These are phyloP conservation scores for Euphydryas editha DNA, from an alignment of 2,888 invertebrate genomes.

Conservation along the genomic window DNA sequence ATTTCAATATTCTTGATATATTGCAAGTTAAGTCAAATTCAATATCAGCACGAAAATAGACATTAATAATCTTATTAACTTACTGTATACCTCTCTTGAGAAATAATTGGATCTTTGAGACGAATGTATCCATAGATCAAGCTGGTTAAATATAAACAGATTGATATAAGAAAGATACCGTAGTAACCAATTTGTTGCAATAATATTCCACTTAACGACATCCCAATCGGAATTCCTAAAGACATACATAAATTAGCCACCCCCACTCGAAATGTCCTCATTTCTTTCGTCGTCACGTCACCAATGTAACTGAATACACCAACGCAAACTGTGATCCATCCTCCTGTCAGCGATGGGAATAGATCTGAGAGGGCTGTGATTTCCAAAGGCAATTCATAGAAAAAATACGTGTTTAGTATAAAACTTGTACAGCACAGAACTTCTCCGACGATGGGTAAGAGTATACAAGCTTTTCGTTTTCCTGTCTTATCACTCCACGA, in stretches of 20 bases:
- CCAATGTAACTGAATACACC: constrained; percentile 86
- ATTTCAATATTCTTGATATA: too few species aligned
- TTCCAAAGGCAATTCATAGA: constrained; percentile 83
- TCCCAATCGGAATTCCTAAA: constrained; percentile 84
- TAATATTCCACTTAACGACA: constrained; percentile 82
- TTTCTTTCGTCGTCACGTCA: constrained; percentile 83
- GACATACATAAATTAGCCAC: constrained; percentile 85
- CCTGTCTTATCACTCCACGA: constrained; percentile 86
- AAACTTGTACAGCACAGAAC: constrained; percentile 79
- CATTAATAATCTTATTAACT: constrained; percentile 51
- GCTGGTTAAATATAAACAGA: constrained; percentile 79
- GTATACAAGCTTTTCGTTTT: constrained; percentile 83
- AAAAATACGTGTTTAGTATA: constrained; percentile 83
- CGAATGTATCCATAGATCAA: constrained; percentile 78
- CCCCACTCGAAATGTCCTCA: constrained; percentile 85
- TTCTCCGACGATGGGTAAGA: constrained; percentile 83
- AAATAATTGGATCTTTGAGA: constrained; percentile 73
- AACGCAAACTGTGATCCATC: constrained; percentile 84
- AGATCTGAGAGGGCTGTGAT: constrained; percentile 81
- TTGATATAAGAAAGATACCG: constrained; percentile 78
- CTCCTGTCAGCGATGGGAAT: constrained; percentile 82
- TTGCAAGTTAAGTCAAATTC: background rate
- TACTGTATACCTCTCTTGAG: constrained; percentile 70
- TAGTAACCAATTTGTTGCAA: constrained; percentile 78
- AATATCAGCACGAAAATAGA: background rate